Conservation (phyloP, 2,888 invertebrate genomes). For the Eupelmus urozonus region DNA sequence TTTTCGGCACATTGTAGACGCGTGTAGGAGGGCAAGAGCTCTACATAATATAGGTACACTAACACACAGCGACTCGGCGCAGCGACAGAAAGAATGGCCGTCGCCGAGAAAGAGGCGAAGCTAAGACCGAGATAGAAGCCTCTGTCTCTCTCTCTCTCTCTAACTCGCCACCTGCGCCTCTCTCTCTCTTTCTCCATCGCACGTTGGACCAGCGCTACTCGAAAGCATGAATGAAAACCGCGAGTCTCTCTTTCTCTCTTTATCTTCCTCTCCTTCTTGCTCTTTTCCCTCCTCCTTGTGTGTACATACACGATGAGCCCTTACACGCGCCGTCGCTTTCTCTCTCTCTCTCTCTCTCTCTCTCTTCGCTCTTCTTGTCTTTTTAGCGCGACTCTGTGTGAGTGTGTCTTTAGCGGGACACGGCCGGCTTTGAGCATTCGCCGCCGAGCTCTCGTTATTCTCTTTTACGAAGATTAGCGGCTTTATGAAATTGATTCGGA, state of each 20-base stretch:
- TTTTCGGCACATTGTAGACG: too few species aligned
- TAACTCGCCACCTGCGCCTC: background rate
- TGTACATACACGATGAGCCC: background rate
- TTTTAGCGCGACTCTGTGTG: too few species aligned
- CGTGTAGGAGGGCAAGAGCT: too few species aligned
- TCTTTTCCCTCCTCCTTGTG: background rate
- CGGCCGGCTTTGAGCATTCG: background rate
- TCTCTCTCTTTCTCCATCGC: background rate
- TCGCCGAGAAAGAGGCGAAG: background rate
- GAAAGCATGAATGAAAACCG: slow-evolving; percentile 74
- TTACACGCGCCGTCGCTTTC: slow-evolving; percentile 16
- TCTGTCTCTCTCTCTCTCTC: too few species aligned
- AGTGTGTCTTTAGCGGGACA: slow-evolving; percentile 7
- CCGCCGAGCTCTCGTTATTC: background rate
- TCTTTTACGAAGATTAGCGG: slow-evolving; percentile 28
- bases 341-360: background rate
- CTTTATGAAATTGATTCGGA: slow-evolving; percentile 19
- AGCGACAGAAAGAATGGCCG: slow-evolving; percentile 6
- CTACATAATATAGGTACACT: too few species aligned
- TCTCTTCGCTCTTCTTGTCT: background rate
- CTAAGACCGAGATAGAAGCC: background rate
- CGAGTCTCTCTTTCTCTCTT: slow-evolving; percentile 20
- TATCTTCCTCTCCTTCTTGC: background rate
- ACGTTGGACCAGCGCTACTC: background rate
- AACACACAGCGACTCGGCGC: too few species aligned